These are phyloP conservation scores for Galerucella calmariensis DNA, from an alignment of 2,888 invertebrate genomes.

Conservation along the genomic window DNA sequence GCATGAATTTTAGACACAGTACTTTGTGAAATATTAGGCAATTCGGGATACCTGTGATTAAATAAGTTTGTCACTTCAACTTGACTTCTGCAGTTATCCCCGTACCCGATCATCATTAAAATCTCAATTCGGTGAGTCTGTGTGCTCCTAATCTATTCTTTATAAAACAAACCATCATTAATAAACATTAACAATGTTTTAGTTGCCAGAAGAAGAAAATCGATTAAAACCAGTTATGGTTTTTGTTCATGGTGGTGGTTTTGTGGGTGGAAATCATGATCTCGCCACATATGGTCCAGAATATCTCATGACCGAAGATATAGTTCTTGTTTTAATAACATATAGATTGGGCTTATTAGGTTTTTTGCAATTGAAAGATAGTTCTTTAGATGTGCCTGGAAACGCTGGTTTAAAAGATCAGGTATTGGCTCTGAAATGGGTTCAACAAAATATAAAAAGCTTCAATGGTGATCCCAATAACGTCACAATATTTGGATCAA, in stretches of 20 bases:
- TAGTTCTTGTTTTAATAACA: conserved; percentile 65
- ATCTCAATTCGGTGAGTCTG: too few species aligned
- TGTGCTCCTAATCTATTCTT: too few species aligned
- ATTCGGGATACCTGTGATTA: too few species aligned
- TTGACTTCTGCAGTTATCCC: too few species aligned
- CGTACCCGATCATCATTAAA: too few species aligned
- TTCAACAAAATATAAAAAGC: conserved; percentile 64
- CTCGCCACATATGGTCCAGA: conserved; percentile 63
- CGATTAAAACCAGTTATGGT: conserved; percentile 61
- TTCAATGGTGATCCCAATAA: conserved; percentile 54
- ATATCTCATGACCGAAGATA: conserved; percentile 64
- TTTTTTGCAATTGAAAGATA: conserved; percentile 65
- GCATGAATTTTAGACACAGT: too few species aligned
- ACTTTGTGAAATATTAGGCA: too few species aligned
- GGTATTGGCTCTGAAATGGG: conserved; percentile 67
- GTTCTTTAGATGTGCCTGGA: conserved; percentile 65
- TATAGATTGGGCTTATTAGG: conserved; percentile 67
- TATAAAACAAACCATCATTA: too few species aligned
- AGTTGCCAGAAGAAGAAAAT: conserved; percentile 36
- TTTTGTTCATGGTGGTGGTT: conserved; percentile 63
- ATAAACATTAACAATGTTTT: conserved; percentile 12
- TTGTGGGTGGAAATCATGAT: conserved; percentile 53
- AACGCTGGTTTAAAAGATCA: conserved; percentile 69
- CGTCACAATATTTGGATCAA: conserved; percentile 59
- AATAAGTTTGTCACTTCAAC: too few species aligned